Percentiles rank a stretch among this genome's conserved stretches.
phyloP scores from a whole-genome alignment of 2,797 vertebrate species.

The Rhincodon typus region DNA sequence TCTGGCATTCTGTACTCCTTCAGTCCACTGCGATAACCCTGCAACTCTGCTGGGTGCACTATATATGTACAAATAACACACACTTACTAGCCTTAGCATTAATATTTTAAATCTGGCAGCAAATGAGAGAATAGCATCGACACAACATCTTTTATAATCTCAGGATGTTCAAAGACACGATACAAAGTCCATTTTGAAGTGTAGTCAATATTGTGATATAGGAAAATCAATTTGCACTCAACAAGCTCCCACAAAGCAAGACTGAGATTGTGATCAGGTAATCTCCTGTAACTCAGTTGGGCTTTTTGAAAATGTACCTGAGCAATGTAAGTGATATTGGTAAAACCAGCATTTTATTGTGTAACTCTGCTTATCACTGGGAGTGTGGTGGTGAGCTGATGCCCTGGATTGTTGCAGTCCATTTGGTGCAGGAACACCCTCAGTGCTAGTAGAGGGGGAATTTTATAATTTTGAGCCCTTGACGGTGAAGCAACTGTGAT shows the following conservation, averaged over 20 bases:
- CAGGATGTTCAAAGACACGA: no score
- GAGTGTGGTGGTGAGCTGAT: neutral
- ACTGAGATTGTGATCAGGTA: neutral
- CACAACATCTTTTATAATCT: no score
- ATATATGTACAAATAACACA: neutral
- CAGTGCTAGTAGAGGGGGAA: no score
- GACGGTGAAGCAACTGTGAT: no score
- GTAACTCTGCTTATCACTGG: neutral
- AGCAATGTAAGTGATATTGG: no score
- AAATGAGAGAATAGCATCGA: no score
- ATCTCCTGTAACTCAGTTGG: neutral
- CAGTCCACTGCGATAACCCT: neutral
- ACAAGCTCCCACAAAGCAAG: neutral
- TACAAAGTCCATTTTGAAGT: no score
- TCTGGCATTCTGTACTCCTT: neutral
- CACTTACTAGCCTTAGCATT: neutral
- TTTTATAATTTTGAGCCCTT: no score
- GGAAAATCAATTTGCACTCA: neutral
- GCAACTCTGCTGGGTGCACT: neutral
- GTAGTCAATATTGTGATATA: no score
- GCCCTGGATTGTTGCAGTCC: no score
- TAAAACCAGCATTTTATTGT: neutral
- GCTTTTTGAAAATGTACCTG: no score
- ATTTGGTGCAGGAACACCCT: no score
- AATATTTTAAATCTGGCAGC: neutral